A percentile compares a stretch with the other conserved stretches of the same genome.
Evolutionary conservation across 2,797 vertebrate genomes (phyloP).

Genomic region (Esox masquinongy): DNA sequence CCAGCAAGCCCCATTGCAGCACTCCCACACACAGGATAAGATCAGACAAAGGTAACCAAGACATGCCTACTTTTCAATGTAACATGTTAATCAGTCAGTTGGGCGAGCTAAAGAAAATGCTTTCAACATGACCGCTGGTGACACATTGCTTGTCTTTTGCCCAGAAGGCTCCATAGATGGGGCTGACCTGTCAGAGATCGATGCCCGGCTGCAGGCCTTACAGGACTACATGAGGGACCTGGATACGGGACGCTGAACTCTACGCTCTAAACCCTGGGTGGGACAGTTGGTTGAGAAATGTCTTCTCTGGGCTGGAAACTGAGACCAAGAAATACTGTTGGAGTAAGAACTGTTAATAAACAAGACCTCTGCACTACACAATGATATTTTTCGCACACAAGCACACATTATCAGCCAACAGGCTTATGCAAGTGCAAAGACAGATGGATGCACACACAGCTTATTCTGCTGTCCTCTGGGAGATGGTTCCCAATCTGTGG

Average conservation of each 20-base stretch:
- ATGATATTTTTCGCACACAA: not conserved
- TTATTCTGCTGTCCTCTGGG: not conserved
- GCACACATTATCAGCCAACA: too few species aligned
- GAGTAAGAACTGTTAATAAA: not conserved
- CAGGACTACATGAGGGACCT: constrained; percentile 91
- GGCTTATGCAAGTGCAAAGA: not conserved
- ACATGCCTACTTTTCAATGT: not conserved
- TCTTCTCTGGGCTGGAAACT: not conserved
- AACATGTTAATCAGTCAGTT: not conserved
- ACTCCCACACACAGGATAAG: constrained; percentile 74
- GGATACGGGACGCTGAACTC: constrained; percentile 64
- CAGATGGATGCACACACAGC: not conserved
- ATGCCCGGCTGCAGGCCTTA: constrained; percentile 86
- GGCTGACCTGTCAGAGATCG: constrained; percentile 86
- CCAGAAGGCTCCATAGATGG: constrained; percentile 79
- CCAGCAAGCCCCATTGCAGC: constrained; percentile 77
- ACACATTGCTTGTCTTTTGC: not conserved
- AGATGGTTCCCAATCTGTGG: not conserved
- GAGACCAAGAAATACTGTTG: not conserved
- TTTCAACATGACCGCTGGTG: not conserved
- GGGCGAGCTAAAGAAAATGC: not conserved
- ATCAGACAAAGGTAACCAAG: constrained; percentile 69
- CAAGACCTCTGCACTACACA: not conserved
- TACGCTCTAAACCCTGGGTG: not conserved
- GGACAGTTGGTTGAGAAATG: not conserved